A percentile compares a stretch with the other conserved stretches of the same genome.
phyloP scores from a whole-genome alignment of 2,113 vertebrate species.

The Pungitius pungitius region DNA sequence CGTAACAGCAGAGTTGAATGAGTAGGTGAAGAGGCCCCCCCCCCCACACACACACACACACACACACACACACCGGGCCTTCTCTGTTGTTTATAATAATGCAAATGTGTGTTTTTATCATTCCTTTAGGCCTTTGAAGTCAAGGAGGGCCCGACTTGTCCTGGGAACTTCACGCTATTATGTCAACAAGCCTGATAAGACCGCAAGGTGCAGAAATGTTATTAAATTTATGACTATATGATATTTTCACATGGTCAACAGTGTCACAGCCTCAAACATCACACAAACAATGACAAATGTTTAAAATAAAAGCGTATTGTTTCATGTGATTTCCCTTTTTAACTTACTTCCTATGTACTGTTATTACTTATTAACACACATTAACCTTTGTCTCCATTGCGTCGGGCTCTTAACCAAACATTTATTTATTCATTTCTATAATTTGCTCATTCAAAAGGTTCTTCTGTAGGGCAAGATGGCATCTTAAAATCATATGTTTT shows the following conservation, averaged over 20 bases:
- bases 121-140: neutral
- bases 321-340: neutral
- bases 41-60: no score
- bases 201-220: neutral
- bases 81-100: neutral
- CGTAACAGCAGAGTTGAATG: constrained; percentile 13
- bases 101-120: neutral
- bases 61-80: neutral
- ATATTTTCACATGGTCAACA: neutral
- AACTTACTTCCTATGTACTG: neutral
- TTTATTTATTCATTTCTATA: neutral
- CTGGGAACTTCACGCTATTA: neutral
- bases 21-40: neutral
- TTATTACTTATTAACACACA: neutral
- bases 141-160: neutral
- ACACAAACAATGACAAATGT: neutral
- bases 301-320: neutral
- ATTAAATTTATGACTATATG: neutral
- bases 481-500: neutral
- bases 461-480: neutral
- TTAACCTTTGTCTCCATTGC: neutral
- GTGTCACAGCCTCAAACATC: neutral
- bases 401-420: neutral
- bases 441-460: neutral
- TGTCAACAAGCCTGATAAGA: neutral